Base-by-base conservation (phyloP, 2,113 vertebrate genomes). In the Solea solea region DNA sequence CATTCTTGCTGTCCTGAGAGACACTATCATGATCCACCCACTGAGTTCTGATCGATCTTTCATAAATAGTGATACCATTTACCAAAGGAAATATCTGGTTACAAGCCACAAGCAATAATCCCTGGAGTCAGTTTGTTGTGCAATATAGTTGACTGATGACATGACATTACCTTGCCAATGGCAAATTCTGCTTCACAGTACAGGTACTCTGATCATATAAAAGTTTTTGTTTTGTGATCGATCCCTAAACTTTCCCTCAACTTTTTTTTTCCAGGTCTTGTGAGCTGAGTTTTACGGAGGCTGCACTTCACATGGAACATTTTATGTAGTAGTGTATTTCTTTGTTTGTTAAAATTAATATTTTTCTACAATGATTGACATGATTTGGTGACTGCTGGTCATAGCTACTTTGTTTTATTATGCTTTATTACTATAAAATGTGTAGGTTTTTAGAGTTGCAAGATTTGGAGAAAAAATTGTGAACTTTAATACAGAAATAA, bases 201-300 rank as follows among this genome's bases (percentile, higher is more conserved):
- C n/a, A 15, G 15, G n/a, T 13, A 4, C 49, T 14, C 1, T 51
- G 49, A 3, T 51, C 8, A 16, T 21, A 34, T 4, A 34, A 6
- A 34, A 34, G 34, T 34, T 15, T 27, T 0, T 60, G 5, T 28
- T 44, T 10, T 39, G 8, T 55, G 9, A 39, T 9, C 46, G 2
- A 25, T 42, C 1, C 0, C 41, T 64, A 2, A 56, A 39, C 10
- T 51, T 45, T 0, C 7, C 34, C 12, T 71, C 3, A 64, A 4
- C 25, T 8, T 42, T 57, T 60, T 51, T 21, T 74, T 76, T 85
- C 8, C 80, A 94, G 93, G 93, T 87, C 92, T 94, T 78, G 93
- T 94, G 73, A 94, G 93, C 90, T 94, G 88, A 94, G 74, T 49
- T 8, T 0, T 27, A n/a, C 25, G 51, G 57, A 62, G 16, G 50